Evolutionary conservation across 2,888 invertebrate genomes (phyloP).

Genomic region (Brenthis hecate): DNA sequence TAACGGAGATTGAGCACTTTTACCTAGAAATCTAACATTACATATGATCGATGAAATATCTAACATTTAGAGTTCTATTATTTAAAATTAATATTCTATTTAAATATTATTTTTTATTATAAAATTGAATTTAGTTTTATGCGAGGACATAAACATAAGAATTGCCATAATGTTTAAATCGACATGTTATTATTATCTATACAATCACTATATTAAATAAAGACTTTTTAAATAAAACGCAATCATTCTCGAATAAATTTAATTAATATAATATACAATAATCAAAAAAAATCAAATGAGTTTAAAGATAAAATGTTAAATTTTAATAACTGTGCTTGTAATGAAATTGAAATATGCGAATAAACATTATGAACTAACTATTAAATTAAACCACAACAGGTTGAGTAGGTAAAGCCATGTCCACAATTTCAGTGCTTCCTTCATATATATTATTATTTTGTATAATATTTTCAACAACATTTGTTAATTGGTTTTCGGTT

Average conservation of each 20-base stretch:
- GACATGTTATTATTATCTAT: neutral
- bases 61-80: too few relatives aligned
- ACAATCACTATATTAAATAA: too few relatives aligned
- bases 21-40: too few relatives aligned
- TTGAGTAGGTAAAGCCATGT: neutral
- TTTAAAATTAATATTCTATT: too few relatives aligned
- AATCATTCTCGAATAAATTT: neutral
- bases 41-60: too few relatives aligned
- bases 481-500: slow-evolving; percentile 11
- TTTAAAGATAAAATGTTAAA: too few relatives aligned
- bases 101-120: too few relatives aligned
- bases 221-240: neutral
- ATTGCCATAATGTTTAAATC: neutral
- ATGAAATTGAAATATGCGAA: too few relatives aligned
- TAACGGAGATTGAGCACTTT: too few relatives aligned
- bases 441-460: neutral
- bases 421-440: neutral
- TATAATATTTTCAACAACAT: neutral
- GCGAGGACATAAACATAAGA: neutral
- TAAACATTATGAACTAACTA: neutral
- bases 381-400: neutral
- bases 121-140: too few relatives aligned
- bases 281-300: too few relatives aligned
- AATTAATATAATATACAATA: neutral
- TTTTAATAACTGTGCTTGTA: too few relatives aligned